Percentiles rank a stretch among this genome's conserved stretches.
These are phyloP conservation scores for Maccullochella peelii DNA, from an alignment of 2,113 vertebrate genomes.

Conservation along the genomic window DNA sequence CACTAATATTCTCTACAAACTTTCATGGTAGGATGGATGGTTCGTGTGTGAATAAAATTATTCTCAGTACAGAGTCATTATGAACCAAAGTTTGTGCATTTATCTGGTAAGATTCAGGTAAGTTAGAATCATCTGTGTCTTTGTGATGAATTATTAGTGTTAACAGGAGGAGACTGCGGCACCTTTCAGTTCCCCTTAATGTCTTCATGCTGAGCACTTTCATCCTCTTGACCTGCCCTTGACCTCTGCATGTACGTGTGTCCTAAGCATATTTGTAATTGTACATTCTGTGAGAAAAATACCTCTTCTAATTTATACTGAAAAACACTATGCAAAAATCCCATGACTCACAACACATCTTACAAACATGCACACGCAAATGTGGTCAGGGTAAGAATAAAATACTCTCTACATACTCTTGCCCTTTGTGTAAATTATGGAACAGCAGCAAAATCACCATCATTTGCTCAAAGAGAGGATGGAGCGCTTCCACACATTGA, in stretches of 20 bases:
- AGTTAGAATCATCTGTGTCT: conserved; percentile 5
- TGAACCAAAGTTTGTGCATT: neutral
- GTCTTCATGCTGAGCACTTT: neutral
- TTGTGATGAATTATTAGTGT: conserved; percentile 37
- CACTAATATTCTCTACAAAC: neutral
- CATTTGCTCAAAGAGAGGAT: conserved; percentile 27
- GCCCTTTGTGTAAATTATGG: conserved; percentile 35
- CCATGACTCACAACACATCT: neutral
- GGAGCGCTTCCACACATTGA: conserved; percentile 21
- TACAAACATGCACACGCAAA: neutral
- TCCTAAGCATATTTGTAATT: neutral
- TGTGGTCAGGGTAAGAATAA: neutral
- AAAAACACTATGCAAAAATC: neutral
- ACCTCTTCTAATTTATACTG: conserved; percentile 1
- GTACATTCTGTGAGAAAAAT: neutral
- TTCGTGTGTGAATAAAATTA: neutral
- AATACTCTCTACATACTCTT: neutral
- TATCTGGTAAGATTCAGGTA: neutral
- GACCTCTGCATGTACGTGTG: conserved; percentile 2
- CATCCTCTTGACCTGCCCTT: conserved; percentile 5
- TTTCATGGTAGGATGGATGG: neutral
- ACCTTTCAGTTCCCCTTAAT: conserved; percentile 18
- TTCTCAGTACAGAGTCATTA: neutral
- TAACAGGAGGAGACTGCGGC: conserved; percentile 1
- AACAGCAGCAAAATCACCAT: conserved; percentile 37